Conservation (phyloP, 2,888 invertebrate species). For the Troides aeacus region DNA sequence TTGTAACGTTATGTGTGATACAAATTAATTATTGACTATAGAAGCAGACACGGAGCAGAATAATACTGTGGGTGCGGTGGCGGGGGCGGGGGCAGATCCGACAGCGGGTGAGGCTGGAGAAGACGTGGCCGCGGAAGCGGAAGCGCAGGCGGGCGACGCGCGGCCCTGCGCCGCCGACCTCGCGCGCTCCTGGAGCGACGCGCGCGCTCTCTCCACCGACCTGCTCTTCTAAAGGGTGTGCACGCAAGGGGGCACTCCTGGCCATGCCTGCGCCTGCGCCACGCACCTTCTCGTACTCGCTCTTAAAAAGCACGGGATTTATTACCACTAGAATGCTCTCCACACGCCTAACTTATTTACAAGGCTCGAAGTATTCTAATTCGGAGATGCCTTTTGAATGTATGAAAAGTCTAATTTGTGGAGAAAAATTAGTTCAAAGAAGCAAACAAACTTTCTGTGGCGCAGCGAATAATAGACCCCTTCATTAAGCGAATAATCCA, state of each 20-base stretch:
- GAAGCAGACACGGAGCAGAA: conserved; percentile 15
- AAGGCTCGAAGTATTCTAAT: no score
- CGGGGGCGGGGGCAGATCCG: conserved; percentile 3
- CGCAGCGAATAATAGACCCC: no score
- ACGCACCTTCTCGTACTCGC: not conserved
- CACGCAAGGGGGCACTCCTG: not conserved
- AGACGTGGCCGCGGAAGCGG: conserved; percentile 39
- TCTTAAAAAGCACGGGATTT: not conserved
- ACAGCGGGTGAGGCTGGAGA: conserved; percentile 31
- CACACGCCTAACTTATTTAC: no score
- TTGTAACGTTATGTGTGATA: no score
- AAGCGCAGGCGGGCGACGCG: conserved; percentile 44
- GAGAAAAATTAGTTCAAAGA: no score
- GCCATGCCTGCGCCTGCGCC: not conserved
- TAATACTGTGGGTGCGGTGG: conserved; percentile 2
- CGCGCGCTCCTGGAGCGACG: conserved; percentile 65
- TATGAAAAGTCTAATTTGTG: no score
- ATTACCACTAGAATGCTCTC: no score
- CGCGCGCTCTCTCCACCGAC: conserved; percentile 64
- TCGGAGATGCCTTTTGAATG: no score
- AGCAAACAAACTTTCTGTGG: no score
- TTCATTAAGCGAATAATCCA: no score
- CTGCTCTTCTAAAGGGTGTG: conserved; percentile 60
- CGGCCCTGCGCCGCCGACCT: conserved; percentile 56
- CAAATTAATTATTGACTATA: conserved; percentile 23